Base-by-base conservation (phyloP, 2,888 invertebrate species). In the Spodoptera exigua region DNA sequence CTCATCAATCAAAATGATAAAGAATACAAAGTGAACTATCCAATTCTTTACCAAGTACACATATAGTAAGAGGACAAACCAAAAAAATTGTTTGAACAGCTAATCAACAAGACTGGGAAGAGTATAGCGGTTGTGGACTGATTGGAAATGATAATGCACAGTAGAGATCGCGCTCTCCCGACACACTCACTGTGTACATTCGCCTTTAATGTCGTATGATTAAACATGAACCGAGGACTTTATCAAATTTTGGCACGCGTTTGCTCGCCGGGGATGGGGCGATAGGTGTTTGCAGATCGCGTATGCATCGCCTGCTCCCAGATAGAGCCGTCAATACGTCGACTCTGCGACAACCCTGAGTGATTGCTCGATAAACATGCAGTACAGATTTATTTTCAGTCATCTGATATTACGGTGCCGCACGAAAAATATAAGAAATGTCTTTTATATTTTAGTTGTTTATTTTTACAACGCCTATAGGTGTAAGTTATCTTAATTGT, bases 221-320 rank as follows among this genome's bases (percentile, higher is more conserved):
- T 91, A 92, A 90, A 93, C 92, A 92, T 91, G 89, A 90, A 91
- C 86, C 79, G 86, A 87, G 84, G 88, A 90, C 88, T 91, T 92
- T 93, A 93, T 93, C 93, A 91, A 91, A 92, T 89, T 92, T 93
- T 90, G 91, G 91, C 93, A 93, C 92, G 90, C 92, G 93, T 92
- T 91, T 89, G 88, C 87, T 85, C 85, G 79, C 63, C 78, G 81
- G 81, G 84, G 82, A 75, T 83, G 85, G 87, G 84, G 85, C 81
- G 85, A 82, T 87, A 86, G 86, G 83, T 92, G 92, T 92, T 92
- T 92, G 91, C 89, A 76, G 84, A 89, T 85, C 88, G 87, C 83
- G 91, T 83, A 86, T 90, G 90, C 89, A 87, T 86, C 85, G 83
- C 77, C 82, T 80, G 81, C 84, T 84, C 79, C 63, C 83, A 83